These are phyloP conservation scores for Antitype chi DNA, from an alignment of 2,888 invertebrate genomes.

Conservation along the genomic window DNA sequence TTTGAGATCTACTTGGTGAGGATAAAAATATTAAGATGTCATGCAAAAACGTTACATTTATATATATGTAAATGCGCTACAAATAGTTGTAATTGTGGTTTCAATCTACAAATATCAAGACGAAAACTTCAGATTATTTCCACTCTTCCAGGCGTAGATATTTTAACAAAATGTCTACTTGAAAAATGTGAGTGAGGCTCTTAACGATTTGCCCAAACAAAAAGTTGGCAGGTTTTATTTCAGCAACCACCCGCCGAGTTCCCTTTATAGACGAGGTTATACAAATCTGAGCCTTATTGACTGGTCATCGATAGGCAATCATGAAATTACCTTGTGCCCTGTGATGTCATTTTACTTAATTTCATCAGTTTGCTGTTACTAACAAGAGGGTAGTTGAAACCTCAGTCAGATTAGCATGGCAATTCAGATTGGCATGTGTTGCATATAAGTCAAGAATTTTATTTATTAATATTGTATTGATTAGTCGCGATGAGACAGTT, in stretches of 20 bases:
- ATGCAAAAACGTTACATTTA: neutral
- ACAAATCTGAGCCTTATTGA: constrained; percentile 36
- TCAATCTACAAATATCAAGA: neutral
- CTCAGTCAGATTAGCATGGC: neutral
- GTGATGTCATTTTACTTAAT: constrained; percentile 29
- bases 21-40: neutral
- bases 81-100: neutral
- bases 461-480: neutral
- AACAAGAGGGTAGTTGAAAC: constrained; percentile 31
- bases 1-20: neutral
- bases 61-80: neutral
- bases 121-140: neutral
- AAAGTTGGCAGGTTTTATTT: constrained; percentile 2
- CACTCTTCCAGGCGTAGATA: neutral
- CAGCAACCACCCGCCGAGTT: neutral
- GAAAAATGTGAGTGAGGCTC: constrained; percentile 3
- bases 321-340: constrained; percentile 35
- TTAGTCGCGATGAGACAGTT: neutral
- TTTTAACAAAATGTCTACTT: neutral
- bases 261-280: neutral
- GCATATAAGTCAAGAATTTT: neutral
- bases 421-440: neutral
- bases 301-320: constrained; percentile 29
- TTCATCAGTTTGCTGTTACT: constrained; percentile 19
- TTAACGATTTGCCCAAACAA: constrained; percentile 4